Evolutionary conservation across 2,888 invertebrate genomes (phyloP).

Genomic region (Vandiemenella viatica): DNA sequence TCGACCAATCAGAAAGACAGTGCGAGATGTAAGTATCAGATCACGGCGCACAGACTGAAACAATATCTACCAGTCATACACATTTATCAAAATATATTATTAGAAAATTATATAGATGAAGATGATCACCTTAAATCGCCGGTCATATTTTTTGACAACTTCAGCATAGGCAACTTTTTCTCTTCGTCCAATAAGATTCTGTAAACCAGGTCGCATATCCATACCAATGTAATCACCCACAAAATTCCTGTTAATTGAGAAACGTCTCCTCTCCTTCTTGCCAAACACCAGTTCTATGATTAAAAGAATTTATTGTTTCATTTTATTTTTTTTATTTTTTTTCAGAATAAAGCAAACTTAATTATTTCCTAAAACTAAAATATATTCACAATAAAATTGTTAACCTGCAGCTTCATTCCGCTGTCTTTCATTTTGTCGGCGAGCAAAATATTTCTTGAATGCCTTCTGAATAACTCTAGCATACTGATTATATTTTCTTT

Average conservation of each 20-base stretch:
- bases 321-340: too few species aligned
- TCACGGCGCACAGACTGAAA: slow-evolving; percentile 30
- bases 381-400: too few species aligned
- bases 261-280: slow-evolving; percentile 44
- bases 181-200: slow-evolving; percentile 40
- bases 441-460: slow-evolving; percentile 45
- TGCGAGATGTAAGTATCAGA: slow-evolving; percentile 41
- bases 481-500: slow-evolving; percentile 46
- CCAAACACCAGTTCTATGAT: slow-evolving; percentile 27
- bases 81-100: slow-evolving; percentile 45
- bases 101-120: too few species aligned
- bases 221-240: slow-evolving; percentile 53
- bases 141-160: slow-evolving; percentile 47
- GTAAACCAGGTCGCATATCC: slow-evolving; percentile 40
- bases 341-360: too few species aligned
- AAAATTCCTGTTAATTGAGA: slow-evolving; percentile 48
- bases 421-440: slow-evolving; percentile 38
- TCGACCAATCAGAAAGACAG: slow-evolving; percentile 43
- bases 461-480: slow-evolving; percentile 50
- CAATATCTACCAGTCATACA: slow-evolving; percentile 16
- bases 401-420: slow-evolving; percentile 37
- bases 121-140: slow-evolving; percentile 40
- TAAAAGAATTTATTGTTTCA: background rate
- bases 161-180: slow-evolving; percentile 50
- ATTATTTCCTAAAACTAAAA: too few species aligned